Base-by-base conservation (phyloP, 2,888 invertebrate genomes). In the Chrysolina americana region DNA sequence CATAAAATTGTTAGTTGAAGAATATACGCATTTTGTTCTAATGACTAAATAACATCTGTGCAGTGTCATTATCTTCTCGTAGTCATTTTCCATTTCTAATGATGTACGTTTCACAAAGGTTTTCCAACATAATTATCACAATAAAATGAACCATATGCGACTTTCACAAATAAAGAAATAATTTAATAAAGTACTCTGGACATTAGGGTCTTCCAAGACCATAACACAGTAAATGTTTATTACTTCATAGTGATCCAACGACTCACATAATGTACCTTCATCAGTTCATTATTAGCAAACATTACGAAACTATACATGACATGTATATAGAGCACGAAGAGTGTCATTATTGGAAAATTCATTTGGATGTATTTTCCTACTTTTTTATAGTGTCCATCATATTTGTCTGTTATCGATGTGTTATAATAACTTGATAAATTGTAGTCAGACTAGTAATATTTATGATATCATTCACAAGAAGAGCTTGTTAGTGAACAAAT, bases 141-240 rank as follows among this genome's bases (percentile, higher is more conserved):
- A 81, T 80, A 79, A 81, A 81, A 79, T 81, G 75, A 71, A 79
- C 79, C 80, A 81, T 81, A 78, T 82, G 80, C 79, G 76, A 74
- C 76, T 80, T 81, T 78, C 81, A 75, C 80, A 80, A 81, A 69
- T 68, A 71, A 71, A 65, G 71, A 64, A 65, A 66, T 66, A 17
- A 59, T 59, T 36, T 13, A 59, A 59, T 59, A 59, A 59, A 59
- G 59, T 28, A 59, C 17, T 21, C n/a, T 2, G 36, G 15, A 59
- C 59, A 59, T 59, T 59, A 59, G 15, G 59, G 59, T 36, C 28
- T 59, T 17, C 23, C 15, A 59, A 36, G 59, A 36, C n/a, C 28
- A 10, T 17, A 50, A 36, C 28, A n/a, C 28, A 28, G 15, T 15
- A 28, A n/a, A 59, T 53, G 53, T 53, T 36, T 59, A 59, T 59